Evolutionary conservation across 2,888 invertebrate genomes (phyloP), one percentile per base, ranked within the genome.

Genomic region (Drosophila acutilabella): DNA sequence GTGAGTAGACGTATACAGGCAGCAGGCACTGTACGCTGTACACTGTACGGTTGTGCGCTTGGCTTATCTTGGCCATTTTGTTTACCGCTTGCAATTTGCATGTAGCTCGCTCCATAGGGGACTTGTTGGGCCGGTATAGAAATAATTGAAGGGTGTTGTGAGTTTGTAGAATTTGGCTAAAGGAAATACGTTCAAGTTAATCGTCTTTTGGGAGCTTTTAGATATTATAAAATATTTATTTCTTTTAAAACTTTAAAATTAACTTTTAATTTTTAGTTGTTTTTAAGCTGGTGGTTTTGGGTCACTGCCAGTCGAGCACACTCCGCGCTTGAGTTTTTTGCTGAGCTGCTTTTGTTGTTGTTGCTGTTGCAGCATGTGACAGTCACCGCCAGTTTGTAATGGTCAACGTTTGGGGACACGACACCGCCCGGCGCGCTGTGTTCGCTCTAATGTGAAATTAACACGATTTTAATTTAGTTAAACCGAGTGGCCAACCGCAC

Each of bases 1-100:
- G 98, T 98, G 93, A 96, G 97, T 95, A 52, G 58, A 38, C n/a
- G 10, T 10, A 6, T 14, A 40, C 30, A 30, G 18, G 8, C 40
- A 26, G 13, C 60, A 58, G 40, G 18, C 53, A 59, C 50, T 57
- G 40, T 65, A 6, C 23, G 8, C n/a, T n/a, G n/a, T n/a, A n/a
- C 53, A 59, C 50, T 57, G 40, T 65, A 6, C 23, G 8, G 23
- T 14, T 47, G 16, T 8, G 3, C 5, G 48, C 41, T 41, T 65
- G 64, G 65, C 85, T 89, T 83, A 87, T 83, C 84, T 83, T 66
- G 74, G 71, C 66, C 69, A 65, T 84, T 86, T 80, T 78, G 72
- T 86, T 83, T 88, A 78, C 71, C 68, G 68, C 68, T 70, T 75
- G 79, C 75, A 86, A 88, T 82, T 82, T 88, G 78, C 84, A 85